Evolutionary conservation across 2,797 vertebrate species (phyloP).

Genomic region (Bradypodion ventrale): DNA sequence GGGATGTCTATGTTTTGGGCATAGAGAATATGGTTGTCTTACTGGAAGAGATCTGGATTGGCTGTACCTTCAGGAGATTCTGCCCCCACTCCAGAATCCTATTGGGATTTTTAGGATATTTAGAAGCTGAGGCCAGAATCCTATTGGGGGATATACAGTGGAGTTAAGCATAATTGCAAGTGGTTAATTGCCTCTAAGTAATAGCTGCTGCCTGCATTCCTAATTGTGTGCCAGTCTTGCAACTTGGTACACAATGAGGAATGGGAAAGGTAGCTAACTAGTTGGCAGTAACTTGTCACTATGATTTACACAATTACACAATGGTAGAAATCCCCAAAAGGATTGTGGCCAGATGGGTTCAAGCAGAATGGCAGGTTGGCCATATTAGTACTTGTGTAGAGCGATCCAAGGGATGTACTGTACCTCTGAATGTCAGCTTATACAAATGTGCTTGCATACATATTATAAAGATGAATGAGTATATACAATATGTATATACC

Average conservation of each 20-base stretch:
- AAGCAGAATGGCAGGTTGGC: not conserved
- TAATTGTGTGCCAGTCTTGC: no score
- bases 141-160: no score
- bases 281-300: no score
- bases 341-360: not conserved
- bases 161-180: no score
- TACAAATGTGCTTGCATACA: not conserved
- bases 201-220: no score
- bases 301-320: no score
- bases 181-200: no score
- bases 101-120: no score
- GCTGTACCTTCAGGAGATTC: not conserved
- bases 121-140: not conserved
- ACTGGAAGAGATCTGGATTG: not conserved
- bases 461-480: no score
- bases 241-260: no score
- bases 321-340: no score
- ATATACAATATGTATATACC: not conserved
- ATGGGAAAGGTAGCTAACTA: not conserved
- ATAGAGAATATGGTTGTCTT: not conserved
- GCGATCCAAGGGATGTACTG: not conserved
- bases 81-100: not conserved
- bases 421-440: not conserved
- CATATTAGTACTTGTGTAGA: not conserved
- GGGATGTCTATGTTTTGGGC: not conserved